Base-by-base conservation (phyloP, 2,113 vertebrate genomes). In the Aythya baeri region DNA sequence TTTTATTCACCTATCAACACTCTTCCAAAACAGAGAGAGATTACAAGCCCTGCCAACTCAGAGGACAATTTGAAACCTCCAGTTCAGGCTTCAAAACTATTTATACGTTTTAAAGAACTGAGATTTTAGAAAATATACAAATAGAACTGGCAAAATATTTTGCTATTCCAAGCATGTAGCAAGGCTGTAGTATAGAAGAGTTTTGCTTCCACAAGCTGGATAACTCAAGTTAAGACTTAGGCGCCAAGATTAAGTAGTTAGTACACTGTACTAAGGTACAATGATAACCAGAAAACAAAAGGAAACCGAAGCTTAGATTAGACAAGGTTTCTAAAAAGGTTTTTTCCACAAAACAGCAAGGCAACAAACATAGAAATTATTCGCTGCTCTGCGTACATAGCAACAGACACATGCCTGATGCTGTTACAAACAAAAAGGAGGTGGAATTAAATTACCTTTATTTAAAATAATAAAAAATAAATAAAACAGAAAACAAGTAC, bases 371-470 rank as follows among this genome's bases (percentile, higher is more conserved):
- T 0, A 38, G 57, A 50, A 71, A 55, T n/a, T 13, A 43, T 21
- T 65, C 44, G 18, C 31, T 20, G n/a, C 31, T 66, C 62, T 55
- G 36, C 41, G 23, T 25, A 22, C 23, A 0, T 22, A 49, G 34
- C 17, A 54, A 38, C 41, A 73, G 55, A 61, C 20, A 36, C 29
- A 27, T 16, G 44, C 23, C 32, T 14, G 46, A 75, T 16, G 23
- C 68, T 34, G 41, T 27, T 54, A 31, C 3, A 79, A 41, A 26
- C 50, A 58, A 34, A 86, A 49, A 25, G 25, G 31, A 74, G 25
- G 25, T 2, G 0, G 18, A 16, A 22, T 18, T n/a, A 44, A 62
- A 50, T 70, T 77, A 32, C 13, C 1, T 0, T 22, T 66, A 66
- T 11, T 43, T 36, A 62, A 80, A 62, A 79, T 17, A 88, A 63